Evolutionary conservation across 2,113 vertebrate species (phyloP).

Genomic region (Perognathus longimembris): DNA sequence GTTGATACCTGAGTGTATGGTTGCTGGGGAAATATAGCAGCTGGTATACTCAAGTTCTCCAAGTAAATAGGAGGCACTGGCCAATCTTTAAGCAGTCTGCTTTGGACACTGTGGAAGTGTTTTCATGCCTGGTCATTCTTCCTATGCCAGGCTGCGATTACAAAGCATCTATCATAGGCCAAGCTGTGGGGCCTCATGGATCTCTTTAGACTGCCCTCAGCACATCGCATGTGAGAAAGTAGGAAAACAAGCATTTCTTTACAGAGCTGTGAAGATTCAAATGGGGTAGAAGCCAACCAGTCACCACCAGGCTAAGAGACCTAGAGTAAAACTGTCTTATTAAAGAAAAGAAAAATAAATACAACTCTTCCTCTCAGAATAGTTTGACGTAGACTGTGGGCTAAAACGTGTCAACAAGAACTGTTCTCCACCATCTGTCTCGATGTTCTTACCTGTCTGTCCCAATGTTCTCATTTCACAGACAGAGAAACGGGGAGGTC

Average conservation of each 20-base stretch:
- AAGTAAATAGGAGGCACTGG: background rate
- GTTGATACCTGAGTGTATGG: conserved; percentile 21
- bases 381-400: background rate
- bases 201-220: too few species aligned
- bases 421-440: background rate
- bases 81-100: background rate
- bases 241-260: background rate
- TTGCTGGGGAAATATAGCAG: background rate
- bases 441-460: background rate
- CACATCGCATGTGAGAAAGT: background rate
- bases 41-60: background rate
- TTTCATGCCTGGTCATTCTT: rapidly evolving
- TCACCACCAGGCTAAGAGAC: background rate
- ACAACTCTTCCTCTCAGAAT: background rate
- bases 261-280: background rate
- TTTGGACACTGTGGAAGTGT: rapidly evolving
- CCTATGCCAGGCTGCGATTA: rapidly evolving
- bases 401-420: background rate
- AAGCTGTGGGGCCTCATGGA: rapidly evolving
- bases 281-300: rapidly evolving
- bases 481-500: background rate
- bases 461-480: background rate
- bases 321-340: background rate
- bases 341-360: background rate
- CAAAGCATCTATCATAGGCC: background rate